Percentiles rank a stretch among this genome's conserved stretches.
Conservation (phyloP, 2,888 invertebrate genomes). For the Pantelozetes paolii region DNA sequence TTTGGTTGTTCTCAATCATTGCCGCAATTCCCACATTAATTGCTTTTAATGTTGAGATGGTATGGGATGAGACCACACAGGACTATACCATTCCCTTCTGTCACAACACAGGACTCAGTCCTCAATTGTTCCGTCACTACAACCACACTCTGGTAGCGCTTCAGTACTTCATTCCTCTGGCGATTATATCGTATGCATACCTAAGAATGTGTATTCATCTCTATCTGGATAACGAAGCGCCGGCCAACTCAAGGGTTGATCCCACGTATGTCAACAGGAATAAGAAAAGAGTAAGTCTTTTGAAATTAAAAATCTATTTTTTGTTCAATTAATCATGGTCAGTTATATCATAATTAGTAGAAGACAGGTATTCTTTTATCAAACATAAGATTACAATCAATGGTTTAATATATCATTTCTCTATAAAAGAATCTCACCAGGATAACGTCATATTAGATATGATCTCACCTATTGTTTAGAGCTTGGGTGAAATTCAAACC, state of each 20-base stretch:
- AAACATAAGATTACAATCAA: no score
- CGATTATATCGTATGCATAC: constrained; percentile 76
- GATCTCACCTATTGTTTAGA: no score
- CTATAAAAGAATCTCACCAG: no score
- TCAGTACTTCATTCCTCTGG: constrained; percentile 71
- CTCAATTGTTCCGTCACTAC: constrained; percentile 49
- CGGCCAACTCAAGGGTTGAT: constrained; percentile 33
- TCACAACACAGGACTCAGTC: constrained; percentile 50
- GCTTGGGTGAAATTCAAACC: no score
- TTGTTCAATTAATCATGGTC: no score
- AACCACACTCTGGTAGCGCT: constrained; percentile 53
- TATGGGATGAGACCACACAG: constrained; percentile 18
- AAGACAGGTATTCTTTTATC: no score
- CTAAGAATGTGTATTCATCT: constrained; percentile 71
- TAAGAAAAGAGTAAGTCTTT: constrained; percentile 38
- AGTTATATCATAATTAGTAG: no score
- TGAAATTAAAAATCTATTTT: no score
- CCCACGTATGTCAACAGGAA: constrained; percentile 16
- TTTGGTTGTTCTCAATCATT: constrained; percentile 67
- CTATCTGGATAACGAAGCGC: constrained; percentile 22
- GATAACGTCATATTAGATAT: no score
- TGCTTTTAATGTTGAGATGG: constrained; percentile 51
- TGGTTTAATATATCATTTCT: no score
- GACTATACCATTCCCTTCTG: constrained; percentile 51
- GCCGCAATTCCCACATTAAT: constrained; percentile 62